Base-by-base conservation (phyloP, 1,140 invertebrate species). In the Telenomus remus region DNA sequence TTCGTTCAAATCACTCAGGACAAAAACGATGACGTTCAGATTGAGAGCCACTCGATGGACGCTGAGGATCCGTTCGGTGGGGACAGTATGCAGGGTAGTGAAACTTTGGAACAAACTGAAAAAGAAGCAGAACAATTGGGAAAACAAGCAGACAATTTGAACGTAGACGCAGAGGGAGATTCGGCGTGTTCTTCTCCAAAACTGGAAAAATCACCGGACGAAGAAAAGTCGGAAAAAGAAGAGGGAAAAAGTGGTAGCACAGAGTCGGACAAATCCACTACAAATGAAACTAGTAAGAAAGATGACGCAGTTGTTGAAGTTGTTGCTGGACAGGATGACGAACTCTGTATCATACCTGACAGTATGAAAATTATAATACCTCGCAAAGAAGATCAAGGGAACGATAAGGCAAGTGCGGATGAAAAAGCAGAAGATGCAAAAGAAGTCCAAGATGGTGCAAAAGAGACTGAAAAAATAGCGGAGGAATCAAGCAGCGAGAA, bases 51-150 rank as follows among this genome's bases (percentile, higher is more conserved):
- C 4, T 81, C 83, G 11, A 82, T 85, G 7, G 87, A 88, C 13
- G 86, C 87, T 1, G 84, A 87, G 61, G 87, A 88, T 81, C 87
- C 87, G n/a, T 87, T 88, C 68, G 85, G 83, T 2, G 80, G 79
- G 6, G 86, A 87, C 37, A 86, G 65, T 80, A 59, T 86, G 7
- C 68, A 68, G 35, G 59, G 50, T 4, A 50, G 49, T 27, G 85
- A 87, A 39, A 79, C 51, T 37, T 19, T 79, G 4, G 85, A 86
- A 43, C 60, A 80, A 15, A 73, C 74, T 27, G 86, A 86, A 54
- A 80, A 80, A 3, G 82, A 85, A n/a, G 68, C 65, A 11, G 60
- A 80, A 46, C 83, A 85, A 46, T 53, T 86, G 8, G 84, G 82
- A 0, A 73, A 81, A 34, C 79, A 80, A 60, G 68, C 79, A n/a